Evolutionary conservation across 2,888 invertebrate genomes (phyloP).

Genomic region (Polyommatus iphigenia): DNA sequence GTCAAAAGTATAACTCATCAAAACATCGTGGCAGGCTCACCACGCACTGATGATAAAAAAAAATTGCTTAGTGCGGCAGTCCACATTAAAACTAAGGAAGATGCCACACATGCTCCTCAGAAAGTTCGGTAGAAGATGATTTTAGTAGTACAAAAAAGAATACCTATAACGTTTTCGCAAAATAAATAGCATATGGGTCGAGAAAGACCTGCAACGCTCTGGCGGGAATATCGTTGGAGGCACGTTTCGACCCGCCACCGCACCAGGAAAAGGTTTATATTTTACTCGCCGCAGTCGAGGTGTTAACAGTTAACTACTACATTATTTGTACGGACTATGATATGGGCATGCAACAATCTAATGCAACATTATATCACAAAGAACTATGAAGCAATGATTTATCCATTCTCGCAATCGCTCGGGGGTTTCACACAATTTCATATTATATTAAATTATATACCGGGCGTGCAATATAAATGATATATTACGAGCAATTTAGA

Average conservation of each 20-base stretch:
- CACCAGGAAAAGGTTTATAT: not conserved
- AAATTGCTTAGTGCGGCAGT: too few relatives aligned
- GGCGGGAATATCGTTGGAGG: not conserved
- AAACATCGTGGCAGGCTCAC: too few relatives aligned
- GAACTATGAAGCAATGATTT: slow-evolving; percentile 35
- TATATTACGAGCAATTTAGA: slow-evolving; percentile 25
- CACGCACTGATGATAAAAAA: too few relatives aligned
- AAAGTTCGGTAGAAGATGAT: too few relatives aligned
- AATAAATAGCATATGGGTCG: too few relatives aligned
- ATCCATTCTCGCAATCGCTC: slow-evolving; percentile 36
- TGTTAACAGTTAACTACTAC: slow-evolving; percentile 41
- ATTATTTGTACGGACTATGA: slow-evolving; percentile 49
- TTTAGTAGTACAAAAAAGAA: too few relatives aligned
- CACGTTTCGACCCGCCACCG: not conserved
- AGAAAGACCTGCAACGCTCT: too few relatives aligned
- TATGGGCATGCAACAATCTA: slow-evolving; percentile 42
- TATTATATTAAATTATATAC: slow-evolving; percentile 30
- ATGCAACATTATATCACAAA: slow-evolving; percentile 38
- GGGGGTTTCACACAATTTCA: slow-evolving; percentile 32
- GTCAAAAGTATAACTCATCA: too few relatives aligned
- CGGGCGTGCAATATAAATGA: slow-evolving; percentile 28
- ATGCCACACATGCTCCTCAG: too few relatives aligned
- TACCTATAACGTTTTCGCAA: too few relatives aligned
- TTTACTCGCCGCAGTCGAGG: not conserved
- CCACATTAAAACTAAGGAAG: too few relatives aligned